Conservation (phyloP, 1,140 invertebrate genomes). For the Diabrotica virgifera region DNA sequence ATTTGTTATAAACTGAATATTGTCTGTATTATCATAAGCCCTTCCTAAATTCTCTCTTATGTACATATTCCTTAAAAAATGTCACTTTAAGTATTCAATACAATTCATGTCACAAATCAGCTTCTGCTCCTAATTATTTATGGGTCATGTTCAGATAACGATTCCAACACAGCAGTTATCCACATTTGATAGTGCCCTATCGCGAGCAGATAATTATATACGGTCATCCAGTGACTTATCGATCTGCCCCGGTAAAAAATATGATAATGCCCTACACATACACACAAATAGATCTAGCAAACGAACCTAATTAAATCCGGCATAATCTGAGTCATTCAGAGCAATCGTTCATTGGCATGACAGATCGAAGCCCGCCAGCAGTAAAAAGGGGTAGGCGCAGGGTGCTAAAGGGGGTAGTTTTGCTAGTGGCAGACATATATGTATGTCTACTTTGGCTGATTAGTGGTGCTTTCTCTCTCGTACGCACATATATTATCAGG, state of each 20-base stretch:
- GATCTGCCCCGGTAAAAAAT: background rate
- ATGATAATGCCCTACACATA: background rate
- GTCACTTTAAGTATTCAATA: too few relatives aligned
- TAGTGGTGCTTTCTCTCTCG: background rate
- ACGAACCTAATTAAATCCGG: constrained; percentile 2
- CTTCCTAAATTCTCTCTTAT: too few relatives aligned
- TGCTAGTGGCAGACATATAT: constrained; percentile 2
- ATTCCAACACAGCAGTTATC: too few relatives aligned
- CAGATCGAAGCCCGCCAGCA: background rate
- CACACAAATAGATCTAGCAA: background rate
- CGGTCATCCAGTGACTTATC: background rate
- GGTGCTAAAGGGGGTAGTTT: background rate
- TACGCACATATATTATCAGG: background rate
- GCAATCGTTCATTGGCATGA: constrained; percentile 1
- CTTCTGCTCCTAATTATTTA: too few relatives aligned
- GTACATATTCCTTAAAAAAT: too few relatives aligned
- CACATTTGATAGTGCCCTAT: too few relatives aligned
- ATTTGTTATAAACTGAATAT: too few relatives aligned
- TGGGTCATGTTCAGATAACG: too few relatives aligned
- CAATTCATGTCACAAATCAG: too few relatives aligned
- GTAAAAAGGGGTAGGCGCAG: background rate
- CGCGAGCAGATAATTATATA: too few relatives aligned
- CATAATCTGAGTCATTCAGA: background rate
- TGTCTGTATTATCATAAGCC: too few relatives aligned
- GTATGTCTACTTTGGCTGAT: background rate